phyloP scores from a whole-genome alignment of 2,888 invertebrate genomes.

The Chironomus riparius region DNA sequence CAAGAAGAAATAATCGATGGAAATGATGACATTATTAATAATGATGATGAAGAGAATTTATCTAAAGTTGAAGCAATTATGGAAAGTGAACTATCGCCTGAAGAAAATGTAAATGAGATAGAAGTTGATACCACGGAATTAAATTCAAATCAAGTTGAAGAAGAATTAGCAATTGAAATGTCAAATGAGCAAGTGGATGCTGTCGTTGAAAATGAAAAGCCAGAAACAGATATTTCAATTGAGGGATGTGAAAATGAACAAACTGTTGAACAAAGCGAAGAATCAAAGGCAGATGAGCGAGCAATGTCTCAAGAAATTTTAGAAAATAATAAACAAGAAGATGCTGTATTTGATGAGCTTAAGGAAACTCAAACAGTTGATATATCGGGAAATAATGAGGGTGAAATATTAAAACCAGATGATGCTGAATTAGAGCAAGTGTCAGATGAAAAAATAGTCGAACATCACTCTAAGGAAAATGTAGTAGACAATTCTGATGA shows the following conservation, averaged over 20 bases:
- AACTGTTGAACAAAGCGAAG: background rate
- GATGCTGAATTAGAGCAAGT: no score
- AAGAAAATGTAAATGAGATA: no score
- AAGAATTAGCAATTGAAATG: conserved; percentile 19
- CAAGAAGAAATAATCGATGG: background rate
- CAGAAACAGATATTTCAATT: conserved; percentile 11
- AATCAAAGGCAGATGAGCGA: background rate
- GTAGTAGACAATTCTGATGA: conserved; percentile 17
- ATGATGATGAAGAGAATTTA: no score
- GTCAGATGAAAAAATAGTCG: background rate
- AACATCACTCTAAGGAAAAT: background rate
- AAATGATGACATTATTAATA: no score
- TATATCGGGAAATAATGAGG: background rate
- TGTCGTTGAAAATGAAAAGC: conserved; percentile 12
- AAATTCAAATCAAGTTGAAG: background rate
- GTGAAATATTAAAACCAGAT: background rate
- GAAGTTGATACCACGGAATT: background rate
- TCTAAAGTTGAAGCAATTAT: background rate
- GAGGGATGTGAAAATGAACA: conserved; percentile 29
- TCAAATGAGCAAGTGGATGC: background rate
- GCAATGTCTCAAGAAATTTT: no score
- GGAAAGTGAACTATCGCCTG: no score
- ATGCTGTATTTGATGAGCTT: no score
- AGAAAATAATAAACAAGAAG: no score
- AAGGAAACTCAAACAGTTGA: background rate